Base-by-base conservation (phyloP, 2,113 vertebrate species). In the Engraulis encrasicolus region DNA sequence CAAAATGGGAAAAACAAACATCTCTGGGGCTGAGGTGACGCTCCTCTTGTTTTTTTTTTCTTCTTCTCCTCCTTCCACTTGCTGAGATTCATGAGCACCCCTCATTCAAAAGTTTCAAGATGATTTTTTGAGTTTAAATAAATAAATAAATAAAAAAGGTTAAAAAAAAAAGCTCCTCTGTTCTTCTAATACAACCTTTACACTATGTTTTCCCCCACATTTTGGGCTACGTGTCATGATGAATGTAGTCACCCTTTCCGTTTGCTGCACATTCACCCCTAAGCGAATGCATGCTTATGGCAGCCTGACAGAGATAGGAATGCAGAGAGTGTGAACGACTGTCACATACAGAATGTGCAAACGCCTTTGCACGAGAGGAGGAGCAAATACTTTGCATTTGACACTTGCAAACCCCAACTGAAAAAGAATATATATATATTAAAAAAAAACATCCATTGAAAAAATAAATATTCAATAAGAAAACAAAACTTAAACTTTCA, bases 1-100 rank as follows among this genome's bases (percentile, higher is more conserved):
- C 85, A 90, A 93, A 92, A 92, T 89, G 90, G 87, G 90, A 92
- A 94, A 93, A 93, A 93, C 90, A 94, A 95, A 94, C 91, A 92
- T 86, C 34, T 74, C 89, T 91, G 87, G 85, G 85, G 83, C 20
- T 84, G 85, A 91, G 86, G 88, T 91, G 90, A 93, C 54, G 81
- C 89, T 92, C 91, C 89, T 90, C 89, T 91, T 90, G 83, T 84
- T 82, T 66, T 87, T 82, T 66, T 87, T 79, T 89, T 87, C 84
- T 84, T 84, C 82, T 90, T 86, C 87, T 89, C 88, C 84, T 84
- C 85, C 82, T 90, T 86, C 87, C 80, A 84, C 84, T 84, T 87
- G 80, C 61, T 83, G 61, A 83, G 36, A 84, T 80, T 50, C 86
- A 80, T 50, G 1, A 19, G 50, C 58, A 61, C 50, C 79, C 36